phyloP scores from a whole-genome alignment of 2,113 vertebrate species.

The Probosciger aterrimus region DNA sequence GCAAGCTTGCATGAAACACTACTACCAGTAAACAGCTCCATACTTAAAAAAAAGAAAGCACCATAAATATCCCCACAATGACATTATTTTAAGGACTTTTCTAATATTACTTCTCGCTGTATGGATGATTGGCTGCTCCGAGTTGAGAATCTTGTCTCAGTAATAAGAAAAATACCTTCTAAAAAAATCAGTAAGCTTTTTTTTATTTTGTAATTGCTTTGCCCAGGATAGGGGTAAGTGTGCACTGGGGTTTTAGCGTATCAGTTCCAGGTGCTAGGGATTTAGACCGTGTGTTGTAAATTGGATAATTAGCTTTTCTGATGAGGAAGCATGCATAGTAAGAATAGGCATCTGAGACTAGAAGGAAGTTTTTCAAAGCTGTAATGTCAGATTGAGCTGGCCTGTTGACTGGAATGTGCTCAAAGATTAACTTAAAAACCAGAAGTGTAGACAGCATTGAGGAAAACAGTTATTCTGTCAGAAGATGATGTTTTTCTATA shows the following conservation, averaged over 20 bases:
- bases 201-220: background rate
- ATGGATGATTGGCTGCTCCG: background rate
- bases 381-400: background rate
- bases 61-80: background rate
- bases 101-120: background rate
- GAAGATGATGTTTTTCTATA: background rate
- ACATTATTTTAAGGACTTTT: background rate
- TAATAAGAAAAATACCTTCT: background rate
- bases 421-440: background rate
- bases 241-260: background rate
- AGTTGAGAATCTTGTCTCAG: background rate
- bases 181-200: background rate
- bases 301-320: slow-evolving; percentile 5
- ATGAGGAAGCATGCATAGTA: background rate
- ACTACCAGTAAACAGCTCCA: background rate
- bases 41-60: background rate
- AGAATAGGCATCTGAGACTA: background rate
- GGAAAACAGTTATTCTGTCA: background rate
- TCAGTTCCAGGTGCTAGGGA: background rate
- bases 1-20: background rate
- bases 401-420: background rate
- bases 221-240: background rate
- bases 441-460: background rate
- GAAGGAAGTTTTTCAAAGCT: background rate
- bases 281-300: slow-evolving; percentile 3